A percentile compares a stretch with the other conserved stretches of the same genome.
Evolutionary conservation across 2,888 invertebrate species (phyloP).

Genomic region (Tuta absoluta): DNA sequence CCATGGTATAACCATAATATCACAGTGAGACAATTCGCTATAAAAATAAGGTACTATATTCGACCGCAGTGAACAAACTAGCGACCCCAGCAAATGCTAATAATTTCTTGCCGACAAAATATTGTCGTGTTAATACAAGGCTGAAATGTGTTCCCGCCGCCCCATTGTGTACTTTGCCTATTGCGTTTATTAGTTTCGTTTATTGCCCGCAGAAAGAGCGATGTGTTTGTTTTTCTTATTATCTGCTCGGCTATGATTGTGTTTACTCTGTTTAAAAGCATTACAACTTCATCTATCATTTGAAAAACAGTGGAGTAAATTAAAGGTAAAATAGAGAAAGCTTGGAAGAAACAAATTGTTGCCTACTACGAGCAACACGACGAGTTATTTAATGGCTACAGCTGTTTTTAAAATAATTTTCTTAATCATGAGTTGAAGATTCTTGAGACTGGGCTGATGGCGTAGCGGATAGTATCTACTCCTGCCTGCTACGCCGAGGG

Average conservation of each 20-base stretch:
- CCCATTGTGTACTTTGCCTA: constrained; percentile 65
- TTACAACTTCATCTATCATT: background rate
- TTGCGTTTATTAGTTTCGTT: constrained; percentile 69
- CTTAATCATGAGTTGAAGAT: no score
- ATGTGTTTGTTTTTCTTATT: background rate
- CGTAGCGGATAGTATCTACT: no score
- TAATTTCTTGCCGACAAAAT: constrained; percentile 76
- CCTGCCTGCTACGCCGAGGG: no score
- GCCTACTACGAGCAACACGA: no score
- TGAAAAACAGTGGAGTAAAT: background rate
- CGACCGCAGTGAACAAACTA: background rate
- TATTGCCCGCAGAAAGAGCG: constrained; percentile 64
- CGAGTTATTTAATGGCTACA: no score
- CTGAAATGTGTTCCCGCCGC: constrained; percentile 63
- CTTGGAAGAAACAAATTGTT: no score
- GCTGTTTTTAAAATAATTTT: no score
- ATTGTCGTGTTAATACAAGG: constrained; percentile 74
- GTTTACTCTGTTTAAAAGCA: constrained; percentile 3
- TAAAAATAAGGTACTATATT: no score
- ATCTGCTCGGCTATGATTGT: constrained; percentile 1
- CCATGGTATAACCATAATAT: no score
- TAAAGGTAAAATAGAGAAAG: no score
- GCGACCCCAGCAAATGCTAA: constrained; percentile 64
- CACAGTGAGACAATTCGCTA: no score
- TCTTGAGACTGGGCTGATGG: no score